Percentiles rank a stretch among this genome's conserved stretches.
These are phyloP conservation scores for Coelopa frigida DNA, from an alignment of 1,140 invertebrate species.

Conservation along the genomic window DNA sequence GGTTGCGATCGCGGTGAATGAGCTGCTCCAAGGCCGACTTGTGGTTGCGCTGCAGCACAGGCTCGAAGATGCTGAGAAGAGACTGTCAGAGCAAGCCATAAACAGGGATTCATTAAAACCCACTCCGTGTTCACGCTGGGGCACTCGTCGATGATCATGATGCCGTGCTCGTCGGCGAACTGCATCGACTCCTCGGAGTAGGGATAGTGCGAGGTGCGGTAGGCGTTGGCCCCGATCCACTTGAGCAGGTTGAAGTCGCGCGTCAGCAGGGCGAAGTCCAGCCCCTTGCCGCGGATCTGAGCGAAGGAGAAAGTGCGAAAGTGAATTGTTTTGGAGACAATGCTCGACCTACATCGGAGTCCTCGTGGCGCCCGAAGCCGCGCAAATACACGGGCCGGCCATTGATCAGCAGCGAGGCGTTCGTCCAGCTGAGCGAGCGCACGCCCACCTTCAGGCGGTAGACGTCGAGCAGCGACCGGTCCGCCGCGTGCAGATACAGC, in stretches of 20 bases:
- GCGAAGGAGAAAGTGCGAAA: slow-evolving; percentile 22
- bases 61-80: slow-evolving; percentile 23
- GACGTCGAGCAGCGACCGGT: slow-evolving; percentile 56
- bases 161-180: slow-evolving; percentile 84
- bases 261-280: slow-evolving; percentile 76
- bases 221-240: slow-evolving; percentile 92
- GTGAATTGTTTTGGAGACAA: not conserved
- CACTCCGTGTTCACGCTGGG: slow-evolving; percentile 85
- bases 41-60: slow-evolving; percentile 64
- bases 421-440: slow-evolving; percentile 68
- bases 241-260: slow-evolving; percentile 90
- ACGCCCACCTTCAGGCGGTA: slow-evolving; percentile 84
- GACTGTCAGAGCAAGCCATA: too few species aligned
- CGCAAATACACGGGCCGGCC: slow-evolving; percentile 77
- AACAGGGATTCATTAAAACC: slow-evolving; percentile 21
- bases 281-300: slow-evolving; percentile 78
- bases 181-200: slow-evolving; percentile 98
- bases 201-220: slow-evolving; percentile 96
- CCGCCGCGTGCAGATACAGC: slow-evolving; percentile 44
- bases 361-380: slow-evolving; percentile 93
- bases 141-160: slow-evolving; percentile 95
- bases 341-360: slow-evolving; percentile 65
- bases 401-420: slow-evolving; percentile 74
- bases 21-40: slow-evolving; percentile 78
- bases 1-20: slow-evolving; percentile 85